These are phyloP conservation scores for Pyralis farinalis DNA, from an alignment of 2,888 invertebrate species.

Conservation along the genomic window DNA sequence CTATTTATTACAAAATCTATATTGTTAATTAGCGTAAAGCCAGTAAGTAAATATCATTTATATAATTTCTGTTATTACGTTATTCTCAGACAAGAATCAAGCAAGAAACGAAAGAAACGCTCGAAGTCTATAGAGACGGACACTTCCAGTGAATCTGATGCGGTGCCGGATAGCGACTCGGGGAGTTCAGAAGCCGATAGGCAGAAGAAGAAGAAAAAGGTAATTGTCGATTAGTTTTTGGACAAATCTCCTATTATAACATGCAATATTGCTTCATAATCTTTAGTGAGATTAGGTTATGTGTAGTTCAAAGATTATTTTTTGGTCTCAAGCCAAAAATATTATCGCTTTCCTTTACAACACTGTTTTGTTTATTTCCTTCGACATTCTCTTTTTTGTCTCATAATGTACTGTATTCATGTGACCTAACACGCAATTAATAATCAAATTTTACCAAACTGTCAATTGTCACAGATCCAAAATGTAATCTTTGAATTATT, in stretches of 20 bases:
- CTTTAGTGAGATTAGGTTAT: conserved; percentile 13
- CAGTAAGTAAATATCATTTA: too few relatives aligned
- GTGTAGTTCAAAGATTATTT: conserved; percentile 20
- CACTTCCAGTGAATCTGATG: conserved; percentile 68
- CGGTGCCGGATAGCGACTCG: conserved; percentile 54
- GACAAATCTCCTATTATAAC: conserved; percentile 13
- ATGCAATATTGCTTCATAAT: conserved; percentile 19
- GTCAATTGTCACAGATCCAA: conserved; percentile 22
- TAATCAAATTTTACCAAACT: conserved; percentile 4
- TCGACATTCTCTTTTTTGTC: not conserved
- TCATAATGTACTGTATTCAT: conserved; percentile 11
- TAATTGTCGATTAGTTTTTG: conserved; percentile 40
- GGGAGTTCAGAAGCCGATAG: conserved; percentile 56
- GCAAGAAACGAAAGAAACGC: conserved; percentile 80
- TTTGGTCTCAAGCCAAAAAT: conserved; percentile 7
- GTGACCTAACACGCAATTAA: conserved; percentile 10
- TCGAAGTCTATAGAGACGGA: conserved; percentile 77
- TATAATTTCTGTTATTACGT: too few relatives aligned
- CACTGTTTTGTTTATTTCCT: not conserved
- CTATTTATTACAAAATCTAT: too few relatives aligned
- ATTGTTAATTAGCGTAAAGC: too few relatives aligned
- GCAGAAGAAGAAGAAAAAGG: conserved; percentile 69
- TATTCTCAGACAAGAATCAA: conserved; percentile 59
- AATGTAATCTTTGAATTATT: conserved; percentile 45
- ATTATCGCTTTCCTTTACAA: not conserved